phyloP scores from a whole-genome alignment of 2,797 vertebrate genomes.

The Premnoplex brunnescens region DNA sequence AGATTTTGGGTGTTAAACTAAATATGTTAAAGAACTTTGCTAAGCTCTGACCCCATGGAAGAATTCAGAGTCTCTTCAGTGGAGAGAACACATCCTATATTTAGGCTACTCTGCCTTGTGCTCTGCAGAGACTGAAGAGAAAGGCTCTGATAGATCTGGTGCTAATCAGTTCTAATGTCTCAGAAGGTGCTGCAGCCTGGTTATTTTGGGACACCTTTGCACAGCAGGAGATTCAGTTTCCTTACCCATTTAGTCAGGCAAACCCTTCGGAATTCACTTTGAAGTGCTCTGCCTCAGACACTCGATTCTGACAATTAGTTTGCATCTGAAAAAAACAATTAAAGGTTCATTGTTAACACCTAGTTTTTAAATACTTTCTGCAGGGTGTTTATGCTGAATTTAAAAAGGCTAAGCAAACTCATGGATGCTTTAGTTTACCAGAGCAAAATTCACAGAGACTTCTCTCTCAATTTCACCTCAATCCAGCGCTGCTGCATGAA shows the following conservation, averaged over 20 bases:
- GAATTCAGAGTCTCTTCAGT: background rate
- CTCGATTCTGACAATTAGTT: background rate
- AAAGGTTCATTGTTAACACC: background rate
- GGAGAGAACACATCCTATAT: slow-evolving; percentile 9
- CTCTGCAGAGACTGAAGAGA: slow-evolving; percentile 19
- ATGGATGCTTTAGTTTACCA: background rate
- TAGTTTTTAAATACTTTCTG: background rate
- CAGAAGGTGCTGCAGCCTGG: slow-evolving; percentile 46
- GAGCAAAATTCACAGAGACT: background rate
- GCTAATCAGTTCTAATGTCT: slow-evolving; percentile 38
- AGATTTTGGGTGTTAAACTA: background rate
- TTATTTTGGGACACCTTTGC: slow-evolving; percentile 45
- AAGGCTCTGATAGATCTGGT: background rate
- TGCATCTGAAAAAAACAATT: background rate
- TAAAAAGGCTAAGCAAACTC: background rate
- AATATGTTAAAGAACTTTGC: background rate
- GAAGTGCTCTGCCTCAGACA: background rate
- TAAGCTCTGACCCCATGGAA: slow-evolving; percentile 24
- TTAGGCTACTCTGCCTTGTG: background rate
- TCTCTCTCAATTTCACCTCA: background rate
- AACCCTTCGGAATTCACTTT: slow-evolving; percentile 14
- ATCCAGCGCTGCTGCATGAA: background rate
- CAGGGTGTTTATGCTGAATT: background rate
- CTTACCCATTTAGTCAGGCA: slow-evolving; percentile 3
- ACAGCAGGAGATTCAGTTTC: background rate